phyloP scores from a whole-genome alignment of 30 jellyfish, hydroid and myxozoan genomes.

The Morbakka virulenta region DNA sequence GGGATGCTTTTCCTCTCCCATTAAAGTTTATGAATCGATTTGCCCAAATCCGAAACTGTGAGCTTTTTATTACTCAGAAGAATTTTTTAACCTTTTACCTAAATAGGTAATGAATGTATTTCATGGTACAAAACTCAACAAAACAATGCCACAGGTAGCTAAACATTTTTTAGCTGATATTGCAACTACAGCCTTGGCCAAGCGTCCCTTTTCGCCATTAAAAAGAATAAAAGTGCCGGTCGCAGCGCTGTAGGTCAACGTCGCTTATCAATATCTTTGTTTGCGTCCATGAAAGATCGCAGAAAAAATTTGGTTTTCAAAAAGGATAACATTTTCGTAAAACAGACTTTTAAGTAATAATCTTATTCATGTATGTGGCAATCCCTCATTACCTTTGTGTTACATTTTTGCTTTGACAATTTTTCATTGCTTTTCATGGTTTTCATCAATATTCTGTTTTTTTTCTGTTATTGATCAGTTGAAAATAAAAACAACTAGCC shows the following conservation, averaged over 20 bases:
- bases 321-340: no score
- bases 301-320: slow-evolving; percentile 14
- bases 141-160: slow-evolving; percentile 31
- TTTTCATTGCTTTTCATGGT: no score
- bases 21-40: no score
- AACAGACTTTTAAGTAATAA: no score
- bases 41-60: slow-evolving; percentile 11
- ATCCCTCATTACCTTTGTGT: no score
- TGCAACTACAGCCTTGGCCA: slow-evolving; percentile 13
- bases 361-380: no score
- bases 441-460: no score
- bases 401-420: no score
- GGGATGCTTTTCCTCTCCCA: no score
- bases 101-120: slow-evolving; percentile 4
- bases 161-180: slow-evolving; percentile 30
- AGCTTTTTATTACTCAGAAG: slow-evolving; percentile 16
- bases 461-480: no score
- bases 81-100: slow-evolving; percentile 2
- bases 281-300: slow-evolving; percentile 16
- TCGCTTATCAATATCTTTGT: slow-evolving; percentile 6
- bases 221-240: slow-evolving; percentile 11
- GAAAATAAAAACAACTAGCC: no score
- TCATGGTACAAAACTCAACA: not conserved
- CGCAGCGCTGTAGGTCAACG: slow-evolving; percentile 15
- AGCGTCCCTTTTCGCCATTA: slow-evolving; percentile 32